Percentiles rank a stretch among this genome's conserved stretches.
Conservation (phyloP, 2,113 vertebrate species). For the Gambusia holbrooki region DNA sequence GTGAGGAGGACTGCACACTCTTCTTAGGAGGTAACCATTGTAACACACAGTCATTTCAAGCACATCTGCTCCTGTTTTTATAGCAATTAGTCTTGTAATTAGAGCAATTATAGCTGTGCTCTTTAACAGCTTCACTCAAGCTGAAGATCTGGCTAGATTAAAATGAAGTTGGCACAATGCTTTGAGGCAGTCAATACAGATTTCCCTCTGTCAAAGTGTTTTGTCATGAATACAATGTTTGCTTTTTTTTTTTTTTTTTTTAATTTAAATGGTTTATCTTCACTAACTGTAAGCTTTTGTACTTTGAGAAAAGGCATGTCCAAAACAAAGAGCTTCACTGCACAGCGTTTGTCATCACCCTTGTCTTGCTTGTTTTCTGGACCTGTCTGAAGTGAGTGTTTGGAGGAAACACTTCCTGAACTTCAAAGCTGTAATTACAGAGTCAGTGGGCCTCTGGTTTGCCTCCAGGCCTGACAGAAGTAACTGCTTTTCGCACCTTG, state of each 20-base stretch:
- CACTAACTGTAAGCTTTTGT: neutral
- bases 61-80: neutral
- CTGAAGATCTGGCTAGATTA: neutral
- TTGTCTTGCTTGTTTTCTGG: slow-evolving; percentile 52
- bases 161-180: neutral
- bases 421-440: slow-evolving; percentile 78
- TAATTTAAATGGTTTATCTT: neutral
- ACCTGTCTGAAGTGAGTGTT: slow-evolving; percentile 45
- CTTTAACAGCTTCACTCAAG: neutral
- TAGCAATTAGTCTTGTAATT: neutral
- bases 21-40: neutral
- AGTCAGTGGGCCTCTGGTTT: slow-evolving; percentile 60
- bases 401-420: slow-evolving; percentile 63
- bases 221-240: neutral
- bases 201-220: neutral
- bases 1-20: neutral
- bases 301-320: slow-evolving; percentile 6
- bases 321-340: slow-evolving; percentile 35
- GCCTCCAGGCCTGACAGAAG: slow-evolving; percentile 63
- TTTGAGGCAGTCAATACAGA: neutral
- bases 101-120: neutral
- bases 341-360: slow-evolving; percentile 53
- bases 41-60: neutral
- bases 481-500: slow-evolving; percentile 64
- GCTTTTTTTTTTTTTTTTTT: too few species aligned